These are phyloP conservation scores for Orthosia incerta DNA, from an alignment of 2,888 invertebrate genomes.

Conservation along the genomic window DNA sequence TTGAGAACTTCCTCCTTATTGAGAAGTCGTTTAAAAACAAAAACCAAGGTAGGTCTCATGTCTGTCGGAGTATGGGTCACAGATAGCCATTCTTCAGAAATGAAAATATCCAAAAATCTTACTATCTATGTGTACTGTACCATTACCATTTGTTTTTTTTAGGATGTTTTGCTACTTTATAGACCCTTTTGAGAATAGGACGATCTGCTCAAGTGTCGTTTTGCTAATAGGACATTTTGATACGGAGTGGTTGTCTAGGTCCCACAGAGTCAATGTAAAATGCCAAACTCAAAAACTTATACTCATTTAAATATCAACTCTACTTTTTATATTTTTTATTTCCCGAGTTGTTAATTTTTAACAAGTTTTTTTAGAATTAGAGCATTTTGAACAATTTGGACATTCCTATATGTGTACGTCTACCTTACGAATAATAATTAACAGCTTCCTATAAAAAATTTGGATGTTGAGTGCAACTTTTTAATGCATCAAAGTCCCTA, in stretches of 20 bases:
- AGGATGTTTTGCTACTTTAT: no score
- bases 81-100: no score
- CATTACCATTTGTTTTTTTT: no score
- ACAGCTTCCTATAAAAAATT: slow-evolving; percentile 18
- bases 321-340: slow-evolving; percentile 20
- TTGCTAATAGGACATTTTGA: no score
- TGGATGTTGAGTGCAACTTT: slow-evolving; percentile 2
- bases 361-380: not conserved
- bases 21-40: no score
- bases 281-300: slow-evolving; percentile 16
- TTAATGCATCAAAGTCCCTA: slow-evolving; percentile 26
- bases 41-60: no score
- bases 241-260: slow-evolving; percentile 7
- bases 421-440: slow-evolving; percentile 21
- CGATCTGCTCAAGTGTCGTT: no score
- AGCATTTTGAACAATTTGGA: not conserved
- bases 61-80: no score
- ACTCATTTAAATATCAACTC: slow-evolving; percentile 12
- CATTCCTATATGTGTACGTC: not conserved
- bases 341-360: not conserved
- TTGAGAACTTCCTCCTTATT: no score
- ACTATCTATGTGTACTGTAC: no score
- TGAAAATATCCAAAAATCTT: no score
- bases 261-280: slow-evolving; percentile 22
- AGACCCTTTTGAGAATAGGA: no score